Conservation (phyloP, 2,888 invertebrate species). For the Scaptomyza parva region DNA sequence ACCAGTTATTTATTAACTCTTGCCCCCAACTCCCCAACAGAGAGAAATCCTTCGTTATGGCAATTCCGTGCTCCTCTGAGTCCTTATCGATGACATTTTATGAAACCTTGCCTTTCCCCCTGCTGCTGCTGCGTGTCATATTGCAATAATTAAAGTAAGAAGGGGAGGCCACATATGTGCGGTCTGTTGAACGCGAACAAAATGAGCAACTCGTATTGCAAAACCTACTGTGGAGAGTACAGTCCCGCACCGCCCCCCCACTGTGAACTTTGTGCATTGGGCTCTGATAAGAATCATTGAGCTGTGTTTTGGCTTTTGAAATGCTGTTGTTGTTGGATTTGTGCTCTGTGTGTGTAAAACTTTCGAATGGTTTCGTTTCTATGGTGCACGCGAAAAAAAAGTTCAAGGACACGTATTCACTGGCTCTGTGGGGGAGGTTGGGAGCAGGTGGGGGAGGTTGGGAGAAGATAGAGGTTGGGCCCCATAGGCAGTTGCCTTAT, state of each 20-base stretch:
- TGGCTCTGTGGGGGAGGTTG: neutral
- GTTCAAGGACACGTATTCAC: slow-evolving; percentile 69
- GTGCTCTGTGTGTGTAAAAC: slow-evolving; percentile 10
- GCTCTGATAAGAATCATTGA: slow-evolving; percentile 71
- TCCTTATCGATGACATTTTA: slow-evolving; percentile 58
- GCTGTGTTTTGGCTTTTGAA: slow-evolving; percentile 10
- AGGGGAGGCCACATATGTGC: slow-evolving; percentile 65
- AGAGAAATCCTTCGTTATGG: slow-evolving; percentile 37
- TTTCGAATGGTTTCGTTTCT: slow-evolving; percentile 37
- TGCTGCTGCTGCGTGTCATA: slow-evolving; percentile 62
- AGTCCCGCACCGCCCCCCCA: slow-evolving; percentile 5
- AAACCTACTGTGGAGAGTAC: slow-evolving; percentile 19
- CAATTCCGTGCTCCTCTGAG: slow-evolving; percentile 36
- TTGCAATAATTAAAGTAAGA: slow-evolving; percentile 71
- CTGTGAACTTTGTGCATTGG: slow-evolving; percentile 63
- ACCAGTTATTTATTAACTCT: neutral
- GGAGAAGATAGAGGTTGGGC: neutral
- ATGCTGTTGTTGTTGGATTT: slow-evolving; percentile 1
- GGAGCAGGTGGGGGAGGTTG: neutral
- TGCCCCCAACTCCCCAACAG: slow-evolving; percentile 1
- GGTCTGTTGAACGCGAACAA: slow-evolving; percentile 22
- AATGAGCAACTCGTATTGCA: slow-evolving; percentile 58
- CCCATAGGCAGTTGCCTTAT: neutral
- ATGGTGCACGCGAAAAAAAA: slow-evolving; percentile 64
- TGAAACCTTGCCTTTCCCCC: neutral